A percentile compares a stretch with the other conserved stretches of the same genome.
Evolutionary conservation across 2,797 vertebrate genomes (phyloP).

Genomic region (Myoxocephalus aenaeus): DNA sequence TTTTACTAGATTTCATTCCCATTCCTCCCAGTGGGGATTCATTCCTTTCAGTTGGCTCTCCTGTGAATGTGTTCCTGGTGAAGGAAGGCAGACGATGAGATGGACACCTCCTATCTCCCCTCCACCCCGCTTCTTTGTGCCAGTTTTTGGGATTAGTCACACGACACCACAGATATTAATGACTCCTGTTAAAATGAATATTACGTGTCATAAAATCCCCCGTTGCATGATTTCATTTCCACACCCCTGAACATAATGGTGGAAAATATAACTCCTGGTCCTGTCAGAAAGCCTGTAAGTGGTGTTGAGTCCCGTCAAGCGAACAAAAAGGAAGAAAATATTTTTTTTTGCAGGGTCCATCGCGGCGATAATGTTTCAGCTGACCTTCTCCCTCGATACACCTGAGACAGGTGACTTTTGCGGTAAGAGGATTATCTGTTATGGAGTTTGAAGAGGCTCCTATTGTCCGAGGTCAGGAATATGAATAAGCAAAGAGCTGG

Average conservation of each 20-base stretch:
- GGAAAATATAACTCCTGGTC: conserved; percentile 68
- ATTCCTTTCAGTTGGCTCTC: conserved; percentile 54
- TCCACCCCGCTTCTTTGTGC: conserved; percentile 66
- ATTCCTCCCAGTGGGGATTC: conserved; percentile 58
- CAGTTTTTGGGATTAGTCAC: conserved; percentile 80
- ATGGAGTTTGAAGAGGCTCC: conserved; percentile 78
- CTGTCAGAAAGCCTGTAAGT: conserved; percentile 75
- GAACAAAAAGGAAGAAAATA: conserved; percentile 78
- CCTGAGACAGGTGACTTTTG: conserved; percentile 84
- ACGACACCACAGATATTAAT: conserved; percentile 78
- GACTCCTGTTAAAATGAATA: conserved; percentile 77
- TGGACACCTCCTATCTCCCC: conserved; percentile 35
- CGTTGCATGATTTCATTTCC: conserved; percentile 78
- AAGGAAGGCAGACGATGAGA: conserved; percentile 49
- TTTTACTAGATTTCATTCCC: conserved; percentile 44
- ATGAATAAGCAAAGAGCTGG: conserved; percentile 81
- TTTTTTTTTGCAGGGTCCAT: conserved; percentile 64
- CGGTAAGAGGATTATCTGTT: conserved; percentile 77
- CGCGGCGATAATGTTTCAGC: conserved; percentile 82
- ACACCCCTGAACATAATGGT: conserved; percentile 70
- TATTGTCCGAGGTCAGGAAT: conserved; percentile 72
- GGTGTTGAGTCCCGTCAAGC: conserved; percentile 79
- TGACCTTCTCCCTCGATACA: conserved; percentile 83
- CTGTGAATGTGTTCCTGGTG: conserved; percentile 47
- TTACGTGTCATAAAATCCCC: conserved; percentile 78